Evolutionary conservation across 2,113 vertebrate species (phyloP).

Genomic region (Pelmatolapia mariae): DNA sequence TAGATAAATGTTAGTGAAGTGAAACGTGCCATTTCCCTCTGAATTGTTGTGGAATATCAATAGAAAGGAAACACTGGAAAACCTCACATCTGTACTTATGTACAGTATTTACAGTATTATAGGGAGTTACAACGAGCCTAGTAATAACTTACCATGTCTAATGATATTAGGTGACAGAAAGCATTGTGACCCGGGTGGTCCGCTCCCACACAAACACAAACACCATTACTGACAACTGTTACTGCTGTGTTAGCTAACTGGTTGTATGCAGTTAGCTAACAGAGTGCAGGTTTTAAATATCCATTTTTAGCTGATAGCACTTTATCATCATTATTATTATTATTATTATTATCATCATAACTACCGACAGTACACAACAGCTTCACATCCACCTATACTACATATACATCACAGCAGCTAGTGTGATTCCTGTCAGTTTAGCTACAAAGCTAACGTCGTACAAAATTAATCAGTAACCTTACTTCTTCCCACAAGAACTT

Average conservation of each 20-base stretch:
- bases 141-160: not conserved
- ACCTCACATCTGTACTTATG: not conserved
- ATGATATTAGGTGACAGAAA: not conserved
- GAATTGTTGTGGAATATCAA: not conserved
- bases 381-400: not conserved
- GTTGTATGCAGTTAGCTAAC: not conserved
- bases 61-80: not conserved
- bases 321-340: not conserved
- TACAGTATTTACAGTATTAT: not conserved
- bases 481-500: not conserved
- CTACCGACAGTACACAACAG: no score
- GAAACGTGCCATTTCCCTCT: not conserved
- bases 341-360: not conserved
- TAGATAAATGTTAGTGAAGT: not conserved
- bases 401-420: slow-evolving; percentile 13
- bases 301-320: not conserved
- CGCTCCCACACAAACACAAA: not conserved
- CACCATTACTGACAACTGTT: not conserved
- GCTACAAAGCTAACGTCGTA: slow-evolving; percentile 36
- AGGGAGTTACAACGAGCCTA: not conserved
- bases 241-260: not conserved
- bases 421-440: not conserved
- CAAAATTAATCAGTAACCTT: not conserved
- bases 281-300: not conserved
- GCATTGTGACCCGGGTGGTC: not conserved